Evolutionary conservation across 53 echinoderm and acorn worm genomes (phyloP).

Genomic region (Temnopleurus reevesii): DNA sequence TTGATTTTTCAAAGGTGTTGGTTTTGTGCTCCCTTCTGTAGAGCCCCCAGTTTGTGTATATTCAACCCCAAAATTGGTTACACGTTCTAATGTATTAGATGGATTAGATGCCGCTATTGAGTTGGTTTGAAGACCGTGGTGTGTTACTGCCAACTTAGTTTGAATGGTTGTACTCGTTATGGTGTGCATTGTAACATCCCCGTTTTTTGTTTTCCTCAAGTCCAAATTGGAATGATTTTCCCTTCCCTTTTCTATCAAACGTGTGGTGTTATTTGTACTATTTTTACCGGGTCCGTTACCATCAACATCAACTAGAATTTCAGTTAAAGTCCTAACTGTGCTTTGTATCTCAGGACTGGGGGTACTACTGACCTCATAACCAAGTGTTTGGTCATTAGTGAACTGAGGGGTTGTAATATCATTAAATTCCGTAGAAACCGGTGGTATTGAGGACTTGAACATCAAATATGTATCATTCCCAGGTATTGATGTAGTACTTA

Average conservation of each 20-base stretch:
- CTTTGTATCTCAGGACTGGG: not conserved
- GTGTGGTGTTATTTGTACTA: not conserved
- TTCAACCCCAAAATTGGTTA: no score
- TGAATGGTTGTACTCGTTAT: no score
- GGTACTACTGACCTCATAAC: no score
- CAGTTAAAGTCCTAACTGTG: not conserved
- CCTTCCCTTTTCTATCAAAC: not conserved
- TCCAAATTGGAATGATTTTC: not conserved
- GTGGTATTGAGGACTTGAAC: not conserved
- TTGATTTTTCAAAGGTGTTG: not conserved
- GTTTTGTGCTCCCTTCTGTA: not conserved
- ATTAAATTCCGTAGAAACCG: not conserved
- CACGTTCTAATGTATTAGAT: no score
- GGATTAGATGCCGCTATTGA: no score
- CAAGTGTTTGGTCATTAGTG: not conserved
- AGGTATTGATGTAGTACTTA: not conserved
- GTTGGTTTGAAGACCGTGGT: no score
- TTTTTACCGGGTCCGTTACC: not conserved
- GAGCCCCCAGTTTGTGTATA: not conserved
- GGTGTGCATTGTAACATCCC: no score
- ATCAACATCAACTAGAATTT: not conserved
- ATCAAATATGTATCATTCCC: not conserved
- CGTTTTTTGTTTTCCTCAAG: no score
- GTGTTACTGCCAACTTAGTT: no score
- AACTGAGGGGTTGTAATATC: not conserved